Conservation (phyloP, 2,888 invertebrate species). For the Drosophila subquinaria region DNA sequence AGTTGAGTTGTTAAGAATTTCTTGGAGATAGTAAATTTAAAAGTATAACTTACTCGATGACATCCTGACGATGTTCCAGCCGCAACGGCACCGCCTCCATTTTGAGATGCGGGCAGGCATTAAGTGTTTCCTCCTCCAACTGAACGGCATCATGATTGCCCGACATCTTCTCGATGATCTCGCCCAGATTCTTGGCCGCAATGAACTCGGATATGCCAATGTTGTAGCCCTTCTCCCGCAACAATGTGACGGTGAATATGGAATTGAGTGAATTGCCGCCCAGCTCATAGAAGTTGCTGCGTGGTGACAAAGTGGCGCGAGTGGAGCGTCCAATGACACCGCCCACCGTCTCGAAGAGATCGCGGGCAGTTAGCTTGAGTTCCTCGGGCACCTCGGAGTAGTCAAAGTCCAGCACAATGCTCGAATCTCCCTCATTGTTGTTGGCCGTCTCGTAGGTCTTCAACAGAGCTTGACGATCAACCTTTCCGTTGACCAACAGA, state of each 20-base stretch:
- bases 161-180: conserved; percentile 88
- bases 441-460: conserved; percentile 91
- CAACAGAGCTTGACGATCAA: conserved; percentile 92
- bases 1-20: neutral
- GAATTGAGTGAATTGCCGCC: conserved; percentile 96
- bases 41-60: conserved; percentile 88
- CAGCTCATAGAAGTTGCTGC: conserved; percentile 92
- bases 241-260: conserved; percentile 91
- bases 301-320: conserved; percentile 88
- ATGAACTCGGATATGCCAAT: conserved; percentile 94
- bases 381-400: conserved; percentile 88
- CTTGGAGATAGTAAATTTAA: neutral
- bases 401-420: conserved; percentile 88
- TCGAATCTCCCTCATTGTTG: conserved; percentile 86
- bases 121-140: conserved; percentile 81
- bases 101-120: conserved; percentile 80
- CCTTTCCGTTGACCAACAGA: conserved; percentile 94
- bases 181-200: conserved; percentile 89
- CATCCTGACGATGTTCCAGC: conserved; percentile 88
- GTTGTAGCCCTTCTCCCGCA: conserved; percentile 91
- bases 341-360: conserved; percentile 91
- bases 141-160: conserved; percentile 75
- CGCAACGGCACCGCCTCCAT: conserved; percentile 82
- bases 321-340: conserved; percentile 89
- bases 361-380: conserved; percentile 88